A percentile compares a stretch with the other conserved stretches of the same genome.
phyloP scores from a whole-genome alignment of 2,113 vertebrate species.

The Dasyprocta punctata region DNA sequence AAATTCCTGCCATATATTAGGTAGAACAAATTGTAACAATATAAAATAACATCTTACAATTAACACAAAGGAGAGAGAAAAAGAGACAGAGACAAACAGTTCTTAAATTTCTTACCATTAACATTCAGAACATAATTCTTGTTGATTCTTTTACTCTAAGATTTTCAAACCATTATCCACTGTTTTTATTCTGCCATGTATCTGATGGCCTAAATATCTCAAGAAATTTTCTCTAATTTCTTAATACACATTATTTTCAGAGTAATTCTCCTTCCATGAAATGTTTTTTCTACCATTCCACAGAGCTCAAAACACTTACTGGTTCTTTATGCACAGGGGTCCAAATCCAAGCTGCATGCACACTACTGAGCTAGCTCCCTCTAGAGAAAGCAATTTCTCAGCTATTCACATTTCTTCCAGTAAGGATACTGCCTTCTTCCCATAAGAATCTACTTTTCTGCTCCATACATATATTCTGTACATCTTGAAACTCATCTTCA shows the following conservation, averaged over 20 bases:
- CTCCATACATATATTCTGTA: neutral
- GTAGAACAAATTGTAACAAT: neutral
- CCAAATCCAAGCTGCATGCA: neutral
- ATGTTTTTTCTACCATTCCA: neutral
- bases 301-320: neutral
- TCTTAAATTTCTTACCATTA: neutral
- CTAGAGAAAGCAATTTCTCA: neutral
- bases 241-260: neutral
- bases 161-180: neutral
- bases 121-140: neutral
- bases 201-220: neutral
- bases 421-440: neutral
- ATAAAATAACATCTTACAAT: neutral
- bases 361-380: neutral
- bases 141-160: neutral
- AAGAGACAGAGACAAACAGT: neutral
- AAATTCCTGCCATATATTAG: neutral
- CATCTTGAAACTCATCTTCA: neutral
- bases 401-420: neutral
- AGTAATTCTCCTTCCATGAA: neutral
- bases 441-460: neutral
- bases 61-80: neutral
- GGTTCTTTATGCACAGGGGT: neutral
- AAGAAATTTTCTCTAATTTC: constrained; percentile 4
- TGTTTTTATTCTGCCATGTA: constrained; percentile 44